Evolutionary conservation across 2,797 vertebrate species (phyloP).

Genomic region (Peromyscus attwateri): DNA sequence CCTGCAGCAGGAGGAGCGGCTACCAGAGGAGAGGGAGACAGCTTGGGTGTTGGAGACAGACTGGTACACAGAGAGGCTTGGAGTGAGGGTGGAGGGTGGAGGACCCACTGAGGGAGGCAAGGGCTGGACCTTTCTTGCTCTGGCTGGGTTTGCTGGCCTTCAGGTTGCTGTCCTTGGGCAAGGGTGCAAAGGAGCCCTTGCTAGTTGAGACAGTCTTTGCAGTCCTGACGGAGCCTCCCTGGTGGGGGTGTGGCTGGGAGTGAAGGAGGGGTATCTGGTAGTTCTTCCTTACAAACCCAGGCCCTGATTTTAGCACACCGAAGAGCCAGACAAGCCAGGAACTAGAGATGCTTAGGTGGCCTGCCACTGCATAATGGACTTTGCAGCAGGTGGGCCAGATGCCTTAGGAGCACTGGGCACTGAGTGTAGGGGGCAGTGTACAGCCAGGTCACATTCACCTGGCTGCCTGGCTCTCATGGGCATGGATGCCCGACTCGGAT

Average conservation of each 20-base stretch:
- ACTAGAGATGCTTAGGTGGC: not conserved
- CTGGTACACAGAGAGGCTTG: not conserved
- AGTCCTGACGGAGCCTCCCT: not conserved
- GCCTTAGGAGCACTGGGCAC: not conserved
- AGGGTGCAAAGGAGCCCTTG: not conserved
- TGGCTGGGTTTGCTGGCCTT: not conserved
- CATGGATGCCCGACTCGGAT: not conserved
- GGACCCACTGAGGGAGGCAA: not conserved
- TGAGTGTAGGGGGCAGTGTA: not conserved
- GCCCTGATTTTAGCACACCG: not conserved
- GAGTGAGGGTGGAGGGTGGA: not conserved
- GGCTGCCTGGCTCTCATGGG: not conserved
- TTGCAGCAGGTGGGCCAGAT: not conserved
- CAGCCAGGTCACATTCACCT: not conserved
- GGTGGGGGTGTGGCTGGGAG: slow-evolving; percentile 68
- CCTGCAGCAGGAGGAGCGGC: slow-evolving; percentile 47
- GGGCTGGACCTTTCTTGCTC: not conserved
- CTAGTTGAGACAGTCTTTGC: not conserved
- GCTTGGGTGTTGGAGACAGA: not conserved
- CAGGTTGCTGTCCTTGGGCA: slow-evolving; percentile 58
- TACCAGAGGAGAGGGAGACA: slow-evolving; percentile 20
- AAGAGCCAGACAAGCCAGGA: not conserved
- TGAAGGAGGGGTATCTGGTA: not conserved
- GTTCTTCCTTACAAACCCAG: not conserved
- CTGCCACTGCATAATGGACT: not conserved